Evolutionary conservation across 2,797 vertebrate species (phyloP), one percentile per base, ranked within the genome.

Genomic region (Pseudochromis fuscus): DNA sequence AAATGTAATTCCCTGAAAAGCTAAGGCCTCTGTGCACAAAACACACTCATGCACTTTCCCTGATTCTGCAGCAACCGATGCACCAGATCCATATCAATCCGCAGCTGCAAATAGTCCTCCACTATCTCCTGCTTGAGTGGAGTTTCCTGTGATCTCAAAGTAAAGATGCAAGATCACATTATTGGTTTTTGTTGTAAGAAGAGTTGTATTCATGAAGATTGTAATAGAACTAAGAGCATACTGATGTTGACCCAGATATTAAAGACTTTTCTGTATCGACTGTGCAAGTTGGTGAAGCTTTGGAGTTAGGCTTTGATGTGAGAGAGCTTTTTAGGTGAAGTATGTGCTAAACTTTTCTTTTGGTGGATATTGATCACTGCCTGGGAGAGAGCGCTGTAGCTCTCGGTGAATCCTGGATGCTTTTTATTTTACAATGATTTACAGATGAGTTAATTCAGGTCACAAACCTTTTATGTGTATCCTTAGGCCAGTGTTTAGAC

Each of bases 391-490:
- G 6, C n/a, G 0, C 9, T 30, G 40, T 9, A 23, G 50, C 2
- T 21, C 12, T 23, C n/a, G n/a, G 15, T 49, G 42, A 53, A 52
- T 53, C n/a, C n/a, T n/a, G n/a, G n/a, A 48, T 55, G 52, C 48
- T 68, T 67, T 64, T 67, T 60, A 27, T 63, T 46, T 10, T 48
- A 2, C 21, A 51, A 48, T 40, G 63, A 63, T 27, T 73, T 44
- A 37, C 64, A 84, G 70, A 75, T 53, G 67, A 50, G 24, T 76
- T 52, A 50, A 72, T 75, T 52, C 59, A 75, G 77, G 58, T 71
- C 75, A 59, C 50, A 16, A 77, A 30, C 24, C 27, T 46, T 51
- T 37, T 51, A 18, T 62, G 68, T 64, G 3, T 72, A 35, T 82
- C 64, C 75, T 49, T 23, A 5, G 63, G 67, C 49, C 60, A 59